phyloP scores from a whole-genome alignment of 2,797 vertebrate species.

The Kryptolebias ocellatus region DNA sequence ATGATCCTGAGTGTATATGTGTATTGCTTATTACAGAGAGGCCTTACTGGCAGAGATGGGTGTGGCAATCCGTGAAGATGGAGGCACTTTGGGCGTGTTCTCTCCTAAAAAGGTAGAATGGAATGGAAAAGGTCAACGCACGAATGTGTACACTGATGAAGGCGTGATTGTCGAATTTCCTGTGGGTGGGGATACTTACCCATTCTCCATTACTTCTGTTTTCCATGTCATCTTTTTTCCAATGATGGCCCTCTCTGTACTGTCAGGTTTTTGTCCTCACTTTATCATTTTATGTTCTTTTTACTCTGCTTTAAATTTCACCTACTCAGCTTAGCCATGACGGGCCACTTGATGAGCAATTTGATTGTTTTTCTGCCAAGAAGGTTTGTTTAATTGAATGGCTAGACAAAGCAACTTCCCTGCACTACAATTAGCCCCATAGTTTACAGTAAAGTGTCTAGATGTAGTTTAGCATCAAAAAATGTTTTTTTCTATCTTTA shows the following conservation, averaged over 20 bases:
- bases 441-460: slow-evolving; percentile 4
- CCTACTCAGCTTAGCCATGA: slow-evolving; percentile 83
- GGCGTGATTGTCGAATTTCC: not conserved
- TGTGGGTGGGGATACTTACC: slow-evolving; percentile 24
- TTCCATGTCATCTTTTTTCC: slow-evolving; percentile 38
- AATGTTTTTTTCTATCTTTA: not conserved
- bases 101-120: slow-evolving; percentile 96
- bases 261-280: slow-evolving; percentile 9
- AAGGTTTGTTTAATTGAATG: slow-evolving; percentile 85
- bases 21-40: slow-evolving; percentile 81
- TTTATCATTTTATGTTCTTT: slow-evolving; percentile 34
- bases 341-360: slow-evolving; percentile 83
- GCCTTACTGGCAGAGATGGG: slow-evolving; percentile 98
- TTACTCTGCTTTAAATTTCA: slow-evolving; percentile 57
- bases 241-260: slow-evolving; percentile 11
- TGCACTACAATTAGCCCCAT: slow-evolving; percentile 25
- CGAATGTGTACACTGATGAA: not conserved
- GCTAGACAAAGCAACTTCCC: slow-evolving; percentile 9
- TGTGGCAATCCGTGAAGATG: slow-evolving; percentile 97
- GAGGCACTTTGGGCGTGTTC: slow-evolving; percentile 97
- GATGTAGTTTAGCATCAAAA: not conserved
- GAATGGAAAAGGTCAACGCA: not conserved
- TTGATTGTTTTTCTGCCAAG: slow-evolving; percentile 84
- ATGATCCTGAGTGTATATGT: not conserved
- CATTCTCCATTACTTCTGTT: slow-evolving; percentile 24